Percentiles rank a stretch among this genome's conserved stretches.
Conservation (phyloP, 2,888 invertebrate species). For the Troilus luridus region DNA sequence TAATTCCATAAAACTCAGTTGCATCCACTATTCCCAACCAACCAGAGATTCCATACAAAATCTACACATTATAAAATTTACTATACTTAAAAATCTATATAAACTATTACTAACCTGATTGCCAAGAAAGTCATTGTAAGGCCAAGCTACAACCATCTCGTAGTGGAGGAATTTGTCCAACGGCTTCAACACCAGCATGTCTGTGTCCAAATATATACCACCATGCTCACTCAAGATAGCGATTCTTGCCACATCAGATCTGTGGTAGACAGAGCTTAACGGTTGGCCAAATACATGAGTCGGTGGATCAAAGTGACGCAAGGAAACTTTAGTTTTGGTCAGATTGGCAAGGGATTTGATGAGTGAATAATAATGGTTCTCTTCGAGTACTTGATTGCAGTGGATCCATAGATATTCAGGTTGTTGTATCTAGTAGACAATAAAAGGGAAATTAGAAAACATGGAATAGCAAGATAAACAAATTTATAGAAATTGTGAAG, state of each 20-base stretch:
- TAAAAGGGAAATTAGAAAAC: background rate
- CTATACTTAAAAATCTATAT: background rate
- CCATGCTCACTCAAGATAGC: conserved; percentile 68
- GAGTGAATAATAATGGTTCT: conserved; percentile 66
- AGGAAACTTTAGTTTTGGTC: conserved; percentile 61
- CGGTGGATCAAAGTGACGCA: conserved; percentile 66
- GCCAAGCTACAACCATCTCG: conserved; percentile 69
- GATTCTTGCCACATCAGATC: conserved; percentile 69
- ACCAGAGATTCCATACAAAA: background rate
- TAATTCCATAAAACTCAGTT: too few relatives aligned
- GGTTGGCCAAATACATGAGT: conserved; percentile 69
- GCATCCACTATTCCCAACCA: too few relatives aligned
- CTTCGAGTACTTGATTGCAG: conserved; percentile 66
- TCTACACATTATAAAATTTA: too few relatives aligned
- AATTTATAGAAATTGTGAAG: background rate
- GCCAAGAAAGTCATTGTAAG: conserved; percentile 67
- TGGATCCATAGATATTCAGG: conserved; percentile 68
- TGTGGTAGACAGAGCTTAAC: conserved; percentile 68
- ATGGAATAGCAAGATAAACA: background rate
- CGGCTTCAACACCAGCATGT: conserved; percentile 68
- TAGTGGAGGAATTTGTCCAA: conserved; percentile 68
- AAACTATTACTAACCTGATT: conserved; percentile 66
- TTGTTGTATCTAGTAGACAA: conserved; percentile 65
- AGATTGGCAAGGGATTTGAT: conserved; percentile 63
- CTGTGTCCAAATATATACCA: conserved; percentile 69